Conservation (phyloP, 2,113 vertebrate genomes). For the Callipepla squamata region DNA sequence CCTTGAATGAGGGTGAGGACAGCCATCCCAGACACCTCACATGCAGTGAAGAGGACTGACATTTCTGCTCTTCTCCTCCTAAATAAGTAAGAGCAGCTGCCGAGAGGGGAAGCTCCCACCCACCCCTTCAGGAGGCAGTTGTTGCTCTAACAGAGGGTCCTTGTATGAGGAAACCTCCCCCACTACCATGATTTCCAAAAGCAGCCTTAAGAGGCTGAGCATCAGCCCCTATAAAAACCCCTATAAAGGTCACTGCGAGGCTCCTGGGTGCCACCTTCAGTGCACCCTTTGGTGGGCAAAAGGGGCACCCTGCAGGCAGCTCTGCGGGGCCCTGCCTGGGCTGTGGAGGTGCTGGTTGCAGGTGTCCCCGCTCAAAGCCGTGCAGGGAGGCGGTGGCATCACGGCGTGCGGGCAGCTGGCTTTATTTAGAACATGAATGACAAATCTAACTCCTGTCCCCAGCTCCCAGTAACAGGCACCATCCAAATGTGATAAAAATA, state of each 20-base stretch:
- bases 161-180: conserved; percentile 21
- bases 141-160: conserved; percentile 51
- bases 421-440: conserved; percentile 43
- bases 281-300: not conserved
- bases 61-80: not conserved
- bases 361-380: not conserved
- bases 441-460: conserved; percentile 9
- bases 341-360: not conserved
- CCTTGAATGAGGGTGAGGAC: fast-evolving
- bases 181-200: not conserved
- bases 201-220: not conserved
- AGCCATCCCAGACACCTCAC: not conserved
- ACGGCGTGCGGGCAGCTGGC: fast-evolving
- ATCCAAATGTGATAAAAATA: conserved; percentile 23
- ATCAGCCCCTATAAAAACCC: not conserved
- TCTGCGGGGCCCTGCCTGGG: fast-evolving
- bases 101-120: not conserved
- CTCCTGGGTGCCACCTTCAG: fast-evolving
- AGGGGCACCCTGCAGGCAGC: not conserved
- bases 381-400: not conserved
- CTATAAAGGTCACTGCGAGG: not conserved
- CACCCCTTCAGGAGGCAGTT: conserved; percentile 20
- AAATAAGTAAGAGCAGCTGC: conserved; percentile 53
- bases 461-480: not conserved
- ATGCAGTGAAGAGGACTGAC: not conserved